These are phyloP conservation scores for Metalampra italica DNA, from an alignment of 2,888 invertebrate genomes.

Conservation along the genomic window DNA sequence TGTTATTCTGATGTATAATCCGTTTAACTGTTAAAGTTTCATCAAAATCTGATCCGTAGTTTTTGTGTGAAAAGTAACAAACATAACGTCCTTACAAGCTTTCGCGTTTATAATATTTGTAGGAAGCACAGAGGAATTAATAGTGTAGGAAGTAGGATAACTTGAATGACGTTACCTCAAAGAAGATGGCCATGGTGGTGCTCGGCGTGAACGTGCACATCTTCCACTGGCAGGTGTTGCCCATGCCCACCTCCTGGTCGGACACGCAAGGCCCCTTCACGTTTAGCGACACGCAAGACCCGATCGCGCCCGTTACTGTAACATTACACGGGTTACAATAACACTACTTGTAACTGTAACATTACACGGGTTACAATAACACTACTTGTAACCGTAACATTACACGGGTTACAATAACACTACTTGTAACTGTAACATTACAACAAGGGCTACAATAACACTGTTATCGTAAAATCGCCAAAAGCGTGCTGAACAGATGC, in stretches of 20 bases:
- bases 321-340: background rate
- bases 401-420: background rate
- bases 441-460: background rate
- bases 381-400: constrained; percentile 80
- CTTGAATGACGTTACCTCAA: too few species aligned
- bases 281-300: constrained; percentile 96
- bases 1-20: too few species aligned
- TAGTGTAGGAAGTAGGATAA: too few species aligned
- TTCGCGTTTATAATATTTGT: too few species aligned
- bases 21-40: too few species aligned
- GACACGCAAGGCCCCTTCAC: constrained; percentile 95
- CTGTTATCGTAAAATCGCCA: constrained; percentile 85
- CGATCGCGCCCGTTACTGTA: constrained; percentile 94
- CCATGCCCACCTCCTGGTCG: constrained; percentile 98
- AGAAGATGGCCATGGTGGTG: constrained; percentile 95
- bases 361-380: background rate
- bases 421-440: constrained; percentile 81
- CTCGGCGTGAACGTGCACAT: constrained; percentile 96
- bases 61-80: too few species aligned
- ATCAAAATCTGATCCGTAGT: too few species aligned
- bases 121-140: too few species aligned
- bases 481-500: too few species aligned
- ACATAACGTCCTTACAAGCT: too few species aligned
- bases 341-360: constrained; percentile 80
- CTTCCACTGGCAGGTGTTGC: constrained; percentile 99